A percentile compares a stretch with the other conserved stretches of the same genome.
phyloP scores from a whole-genome alignment of 2,888 invertebrate species.

The Chaetoderma sp. region DNA sequence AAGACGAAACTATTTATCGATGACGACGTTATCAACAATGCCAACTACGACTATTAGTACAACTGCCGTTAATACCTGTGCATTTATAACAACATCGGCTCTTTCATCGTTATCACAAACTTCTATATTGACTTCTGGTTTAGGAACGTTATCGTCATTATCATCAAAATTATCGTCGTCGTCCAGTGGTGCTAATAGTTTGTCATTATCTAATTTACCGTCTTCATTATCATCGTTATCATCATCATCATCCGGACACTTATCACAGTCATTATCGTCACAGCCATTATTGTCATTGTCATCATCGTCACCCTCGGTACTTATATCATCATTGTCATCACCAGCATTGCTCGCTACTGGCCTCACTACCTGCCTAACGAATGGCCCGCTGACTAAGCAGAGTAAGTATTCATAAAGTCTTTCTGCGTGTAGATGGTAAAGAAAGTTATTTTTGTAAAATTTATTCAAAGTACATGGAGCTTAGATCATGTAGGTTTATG shows the following conservation, averaged over 20 bases:
- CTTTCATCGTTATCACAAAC: no score
- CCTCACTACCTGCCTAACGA: conserved; percentile 1
- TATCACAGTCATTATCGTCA: conserved; percentile 33
- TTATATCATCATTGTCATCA: conserved; percentile 17
- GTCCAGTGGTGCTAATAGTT: no score
- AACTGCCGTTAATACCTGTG: neutral
- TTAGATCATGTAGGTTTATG: no score
- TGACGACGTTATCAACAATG: neutral
- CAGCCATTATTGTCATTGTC: conserved; percentile 26
- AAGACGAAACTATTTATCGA: neutral
- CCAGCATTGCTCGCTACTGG: neutral
- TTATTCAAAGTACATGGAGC: no score
- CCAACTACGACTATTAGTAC: neutral
- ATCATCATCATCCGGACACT: conserved; percentile 36
- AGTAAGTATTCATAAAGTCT: no score
- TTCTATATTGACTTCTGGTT: no score
- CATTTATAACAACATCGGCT: no score
- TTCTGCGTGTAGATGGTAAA: no score
- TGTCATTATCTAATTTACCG: conserved; percentile 6
- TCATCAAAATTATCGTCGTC: no score
- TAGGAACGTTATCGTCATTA: no score
- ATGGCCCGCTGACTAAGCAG: no score
- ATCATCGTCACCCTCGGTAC: conserved; percentile 34
- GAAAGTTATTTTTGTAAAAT: no score
- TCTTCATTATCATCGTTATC: conserved; percentile 3